Evolutionary conservation across 2,797 vertebrate species (phyloP), one percentile per base, ranked within the genome.

Genomic region (Delichon dasypus): DNA sequence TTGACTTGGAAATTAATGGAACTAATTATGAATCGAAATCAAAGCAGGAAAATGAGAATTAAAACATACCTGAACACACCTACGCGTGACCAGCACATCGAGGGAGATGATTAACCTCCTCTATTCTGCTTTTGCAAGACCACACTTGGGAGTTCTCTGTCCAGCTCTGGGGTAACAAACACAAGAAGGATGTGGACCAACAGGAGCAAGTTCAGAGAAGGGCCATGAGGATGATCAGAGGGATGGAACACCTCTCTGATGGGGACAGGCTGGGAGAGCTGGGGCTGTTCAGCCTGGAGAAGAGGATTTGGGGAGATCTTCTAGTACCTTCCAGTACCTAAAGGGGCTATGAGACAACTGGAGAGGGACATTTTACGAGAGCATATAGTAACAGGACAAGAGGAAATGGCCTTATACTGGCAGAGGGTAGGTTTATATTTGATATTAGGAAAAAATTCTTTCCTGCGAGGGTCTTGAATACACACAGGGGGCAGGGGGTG

Each of bases 401-500:
- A 38, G 38, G 38, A 38, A 45, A 51, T 26, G 10, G 11, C 21
- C 70, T 45, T 38, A 30, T 70, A 57, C 20, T 19, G 25, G 19
- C 23, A 71, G 20, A 70, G 29, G 11, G 17, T 9, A 34, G 20
- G 20, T 71, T 77, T 51, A 30, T 34, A 40, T 30, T 13, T 14
- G 58, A 45, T 40, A 58, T 16, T 26, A 40, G 12, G 45, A 51
- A n/a, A 38, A 77, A 40, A 16, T 13, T 57, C 17, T 58, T 65
- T 64, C 20, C 16, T 64, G 7, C 70, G 20, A 58, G n/a, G 5
- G 8, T 94, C 42, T 62, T 80, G 55, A 53, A 42, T 60, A 32
- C 4, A 6, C 3, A n/a, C 0, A 0, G 13, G 7, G 1, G 2
- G 1, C 1, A 3, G 20, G 9, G 3, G 3, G 1, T 1, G 32